Percentiles rank a stretch among this genome's conserved stretches.
These are phyloP conservation scores for Platerodrilus igneus DNA, from an alignment of 2,888 invertebrate species.

Conservation along the genomic window DNA sequence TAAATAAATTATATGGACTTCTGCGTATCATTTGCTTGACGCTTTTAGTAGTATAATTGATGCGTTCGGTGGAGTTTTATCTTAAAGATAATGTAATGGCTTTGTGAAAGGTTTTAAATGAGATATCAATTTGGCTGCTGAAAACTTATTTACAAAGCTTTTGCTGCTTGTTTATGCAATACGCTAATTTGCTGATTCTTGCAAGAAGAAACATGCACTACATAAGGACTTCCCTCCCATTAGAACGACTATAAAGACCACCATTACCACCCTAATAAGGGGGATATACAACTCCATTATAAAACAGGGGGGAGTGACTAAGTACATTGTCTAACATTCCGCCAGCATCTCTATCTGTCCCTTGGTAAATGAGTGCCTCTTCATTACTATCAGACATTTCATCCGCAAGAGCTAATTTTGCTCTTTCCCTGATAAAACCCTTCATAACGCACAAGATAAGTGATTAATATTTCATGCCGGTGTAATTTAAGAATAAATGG, in stretches of 20 bases:
- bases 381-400: no score
- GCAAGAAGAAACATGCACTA: conserved; percentile 43
- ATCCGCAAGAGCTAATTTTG: no score
- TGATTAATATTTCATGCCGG: no score
- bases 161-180: conserved; percentile 24
- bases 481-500: no score
- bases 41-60: no score
- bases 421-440: no score
- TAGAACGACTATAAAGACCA: conserved; percentile 42
- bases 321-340: conserved; percentile 38
- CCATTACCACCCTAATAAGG: conserved; percentile 45
- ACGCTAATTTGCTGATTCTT: conserved; percentile 39
- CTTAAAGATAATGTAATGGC: conserved; percentile 13
- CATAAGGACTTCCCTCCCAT: conserved; percentile 40
- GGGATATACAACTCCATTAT: conserved; percentile 42
- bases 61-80: conserved; percentile 13
- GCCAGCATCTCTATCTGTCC: conserved; percentile 36
- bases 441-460: no score
- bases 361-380: conserved; percentile 36
- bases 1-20: no score
- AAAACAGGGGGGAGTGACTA: conserved; percentile 34
- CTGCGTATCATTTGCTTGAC: no score
- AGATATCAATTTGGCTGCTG: conserved; percentile 16
- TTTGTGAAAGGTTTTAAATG: conserved; percentile 13
- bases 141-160: conserved; percentile 15